Evolutionary conservation across 2,797 vertebrate species (phyloP).

Genomic region (Lacerta agilis): DNA sequence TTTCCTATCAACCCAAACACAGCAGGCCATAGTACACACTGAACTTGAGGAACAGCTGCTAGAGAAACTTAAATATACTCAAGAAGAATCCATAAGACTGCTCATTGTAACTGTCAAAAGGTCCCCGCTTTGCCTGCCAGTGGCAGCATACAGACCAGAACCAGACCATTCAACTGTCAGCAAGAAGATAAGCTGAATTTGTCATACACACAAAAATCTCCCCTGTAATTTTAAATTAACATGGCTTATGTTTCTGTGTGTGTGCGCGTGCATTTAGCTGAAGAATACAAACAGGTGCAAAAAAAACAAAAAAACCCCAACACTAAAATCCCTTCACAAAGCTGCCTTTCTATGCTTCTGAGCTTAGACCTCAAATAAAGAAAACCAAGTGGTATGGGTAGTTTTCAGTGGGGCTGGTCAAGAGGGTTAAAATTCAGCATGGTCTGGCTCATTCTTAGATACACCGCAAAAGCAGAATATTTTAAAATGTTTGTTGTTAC

Average conservation of each 20-base stretch:
- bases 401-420: too few species aligned
- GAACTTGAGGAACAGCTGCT: not conserved
- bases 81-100: slow-evolving; percentile 32
- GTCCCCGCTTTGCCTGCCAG: slow-evolving; percentile 34
- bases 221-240: slow-evolving; percentile 54
- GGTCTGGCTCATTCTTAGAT: too few species aligned
- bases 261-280: not conserved
- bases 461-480: too few species aligned
- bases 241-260: not conserved
- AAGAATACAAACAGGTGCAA: slow-evolving; percentile 18
- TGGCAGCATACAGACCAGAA: slow-evolving; percentile 17
- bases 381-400: too few species aligned
- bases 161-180: slow-evolving; percentile 46
- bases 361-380: too few species aligned
- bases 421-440: too few species aligned
- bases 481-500: too few species aligned
- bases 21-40: not conserved
- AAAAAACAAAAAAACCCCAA: not conserved
- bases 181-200: slow-evolving; percentile 53
- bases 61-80: slow-evolving; percentile 5
- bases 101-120: slow-evolving; percentile 46
- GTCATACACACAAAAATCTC: slow-evolving; percentile 41
- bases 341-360: not conserved
- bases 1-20: too few species aligned
- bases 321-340: not conserved